A percentile compares a stretch with the other conserved stretches of the same genome.
Conservation (phyloP, 2,797 vertebrate species). For the Cynopterus sphinx region DNA sequence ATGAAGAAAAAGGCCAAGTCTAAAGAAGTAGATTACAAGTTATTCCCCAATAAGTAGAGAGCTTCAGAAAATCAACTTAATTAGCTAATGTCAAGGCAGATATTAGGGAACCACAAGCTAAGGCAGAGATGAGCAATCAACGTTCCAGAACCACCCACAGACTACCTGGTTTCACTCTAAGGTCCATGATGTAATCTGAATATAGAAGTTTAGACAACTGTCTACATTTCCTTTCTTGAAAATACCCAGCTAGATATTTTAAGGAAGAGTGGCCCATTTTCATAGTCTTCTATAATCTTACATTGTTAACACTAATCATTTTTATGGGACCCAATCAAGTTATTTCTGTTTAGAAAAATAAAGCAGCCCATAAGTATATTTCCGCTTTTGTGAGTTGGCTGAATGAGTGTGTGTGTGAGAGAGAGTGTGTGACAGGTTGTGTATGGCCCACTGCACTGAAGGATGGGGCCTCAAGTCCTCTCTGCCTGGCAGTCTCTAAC, state of each 20-base stretch:
- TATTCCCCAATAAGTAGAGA: neutral
- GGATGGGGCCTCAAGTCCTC: neutral
- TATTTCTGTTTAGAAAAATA: neutral
- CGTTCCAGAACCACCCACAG: neutral
- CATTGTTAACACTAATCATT: neutral
- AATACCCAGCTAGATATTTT: neutral
- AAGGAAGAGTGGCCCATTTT: neutral
- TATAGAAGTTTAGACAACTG: neutral
- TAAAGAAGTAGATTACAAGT: neutral
- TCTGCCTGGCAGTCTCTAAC: neutral
- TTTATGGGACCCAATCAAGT: neutral
- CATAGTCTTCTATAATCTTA: neutral
- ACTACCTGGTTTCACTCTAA: neutral
- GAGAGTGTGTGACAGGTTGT: neutral
- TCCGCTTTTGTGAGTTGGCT: neutral
- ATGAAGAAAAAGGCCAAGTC: neutral
- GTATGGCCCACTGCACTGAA: neutral
- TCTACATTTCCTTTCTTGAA: neutral
- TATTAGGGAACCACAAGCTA: neutral
- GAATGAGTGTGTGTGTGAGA: no score
- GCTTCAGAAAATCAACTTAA: neutral
- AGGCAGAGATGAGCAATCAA: neutral
- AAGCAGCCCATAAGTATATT: neutral
- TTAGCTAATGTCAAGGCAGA: neutral
- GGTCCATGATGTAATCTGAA: neutral